Percentiles rank a stretch among this genome's conserved stretches.
These are phyloP conservation scores for Monoplex corrugatus DNA, from an alignment of 2,888 invertebrate species.

Conservation along the genomic window DNA sequence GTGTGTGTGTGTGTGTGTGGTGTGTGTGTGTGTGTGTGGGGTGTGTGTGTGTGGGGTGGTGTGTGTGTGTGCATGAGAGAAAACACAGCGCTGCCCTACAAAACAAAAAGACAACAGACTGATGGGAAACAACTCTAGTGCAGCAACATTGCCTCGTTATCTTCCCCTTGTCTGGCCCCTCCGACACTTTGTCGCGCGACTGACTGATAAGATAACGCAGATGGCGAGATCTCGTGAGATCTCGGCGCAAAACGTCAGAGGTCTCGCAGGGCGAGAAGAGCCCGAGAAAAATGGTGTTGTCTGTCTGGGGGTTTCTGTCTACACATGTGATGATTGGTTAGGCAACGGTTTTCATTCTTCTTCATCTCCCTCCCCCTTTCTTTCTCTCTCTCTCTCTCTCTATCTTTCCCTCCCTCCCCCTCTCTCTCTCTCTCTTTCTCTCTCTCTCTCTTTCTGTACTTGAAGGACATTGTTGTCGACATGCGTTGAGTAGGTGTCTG, in stretches of 20 bases:
- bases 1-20: neutral
- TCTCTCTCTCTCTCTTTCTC: neutral
- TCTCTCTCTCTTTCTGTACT: neutral
- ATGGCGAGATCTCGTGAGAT: conserved; percentile 34
- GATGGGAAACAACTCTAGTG: neutral
- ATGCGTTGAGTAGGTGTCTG: too few relatives aligned
- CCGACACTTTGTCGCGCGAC: conserved; percentile 41
- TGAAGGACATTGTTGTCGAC: too few relatives aligned
- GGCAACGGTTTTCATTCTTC: neutral
- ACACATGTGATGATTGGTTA: neutral
- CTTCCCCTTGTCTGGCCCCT: conserved; percentile 3
- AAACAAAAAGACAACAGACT: neutral
- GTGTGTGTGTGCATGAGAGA: neutral
- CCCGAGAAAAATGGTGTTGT: neutral
- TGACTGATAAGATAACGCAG: conserved; percentile 40
- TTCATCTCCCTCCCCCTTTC: neutral
- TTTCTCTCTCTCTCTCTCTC: neutral
- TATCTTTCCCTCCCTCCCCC: neutral
- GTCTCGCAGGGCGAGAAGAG: neutral
- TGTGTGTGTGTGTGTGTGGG: conserved; percentile 7
- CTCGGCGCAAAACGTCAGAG: conserved; percentile 41
- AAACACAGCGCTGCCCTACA: too few relatives aligned
- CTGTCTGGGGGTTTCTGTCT: neutral
- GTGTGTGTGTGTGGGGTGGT: neutral
- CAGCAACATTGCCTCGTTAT: neutral